phyloP scores from a whole-genome alignment of 2,888 invertebrate genomes.

The Ornithoptera priamus region DNA sequence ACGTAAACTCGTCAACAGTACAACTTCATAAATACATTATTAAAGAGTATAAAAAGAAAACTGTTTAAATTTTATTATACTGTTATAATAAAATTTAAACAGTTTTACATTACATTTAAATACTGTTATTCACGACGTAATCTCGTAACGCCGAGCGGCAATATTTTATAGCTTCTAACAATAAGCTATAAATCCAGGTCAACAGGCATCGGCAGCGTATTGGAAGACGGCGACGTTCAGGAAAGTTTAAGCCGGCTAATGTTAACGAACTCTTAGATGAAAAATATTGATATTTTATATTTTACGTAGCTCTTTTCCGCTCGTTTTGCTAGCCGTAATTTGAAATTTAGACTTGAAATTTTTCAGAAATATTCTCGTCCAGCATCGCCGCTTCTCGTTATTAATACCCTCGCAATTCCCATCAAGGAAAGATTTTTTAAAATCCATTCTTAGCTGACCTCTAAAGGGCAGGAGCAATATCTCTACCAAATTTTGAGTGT shows the following conservation, averaged over 20 bases:
- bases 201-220: constrained; percentile 34
- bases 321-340: not conserved
- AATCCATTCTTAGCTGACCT: no score
- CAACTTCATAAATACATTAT: no score
- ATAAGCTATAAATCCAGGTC: constrained; percentile 57
- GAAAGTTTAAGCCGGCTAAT: constrained; percentile 7
- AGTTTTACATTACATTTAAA: no score
- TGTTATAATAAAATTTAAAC: no score
- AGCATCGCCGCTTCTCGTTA: no score
- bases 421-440: no score
- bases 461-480: no score
- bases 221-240: constrained; percentile 22
- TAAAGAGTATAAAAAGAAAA: not conserved
- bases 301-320: not conserved
- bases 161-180: constrained; percentile 56
- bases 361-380: no score
- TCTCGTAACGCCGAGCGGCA: constrained; percentile 46
- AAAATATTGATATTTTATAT: not conserved
- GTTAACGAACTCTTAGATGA: not conserved
- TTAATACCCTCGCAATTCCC: no score
- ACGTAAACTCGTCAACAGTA: no score
- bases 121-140: not conserved
- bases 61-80: not conserved
- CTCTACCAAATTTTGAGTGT: no score
- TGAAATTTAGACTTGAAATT: no score